Base-by-base conservation (phyloP, 2,797 vertebrate species). In the Xenopus petersii region DNA sequence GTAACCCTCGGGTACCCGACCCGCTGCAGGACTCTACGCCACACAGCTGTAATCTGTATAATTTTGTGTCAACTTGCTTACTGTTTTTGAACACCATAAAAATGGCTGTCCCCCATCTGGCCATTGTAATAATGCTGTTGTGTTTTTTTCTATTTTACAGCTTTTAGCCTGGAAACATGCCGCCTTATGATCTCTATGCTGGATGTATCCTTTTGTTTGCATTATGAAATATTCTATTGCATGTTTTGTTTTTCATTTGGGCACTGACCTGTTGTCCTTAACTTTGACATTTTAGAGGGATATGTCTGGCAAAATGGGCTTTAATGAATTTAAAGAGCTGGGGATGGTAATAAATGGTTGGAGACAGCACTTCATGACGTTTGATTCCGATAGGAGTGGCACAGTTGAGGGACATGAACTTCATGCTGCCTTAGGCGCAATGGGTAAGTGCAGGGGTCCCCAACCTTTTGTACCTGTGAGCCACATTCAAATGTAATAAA, bases 111-210 rank as follows among this genome's bases (percentile, higher is more conserved):
- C 36, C 6, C 36, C 36, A 42, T 5, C 36, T 42, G 2, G 36
- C 36, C 8, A 42, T 1, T 42, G 4, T 42, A 42, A 6, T 42
- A 42, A 42, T 4, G 12, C 9, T 12, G 11, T 51, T 51, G 10
- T 51, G 0, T 51, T 79, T 80, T 21, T 21, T 21, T 21, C 79
- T 70, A 84, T 2, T 75, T 71, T 33, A 74, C 91, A 99, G 96
- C 96, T 79, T 99, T 99, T 88, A 95, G 93, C 84, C 75, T 98
- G 84, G 97, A 98, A 74, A 95, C 96, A 10, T 99, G 96, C 84
- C 90, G 91, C 60, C 92, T 98, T 80, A 99, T 99, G 96, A 93
- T 99, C 84, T 90, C 86, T 77, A 98, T 99, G 97, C 83, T 98
- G 85, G 96, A 98, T 67, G 97, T 99, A 99, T 98, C 97, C 93